These are phyloP conservation scores for Lasiommata megera DNA, from an alignment of 2,888 invertebrate species.

Conservation along the genomic window DNA sequence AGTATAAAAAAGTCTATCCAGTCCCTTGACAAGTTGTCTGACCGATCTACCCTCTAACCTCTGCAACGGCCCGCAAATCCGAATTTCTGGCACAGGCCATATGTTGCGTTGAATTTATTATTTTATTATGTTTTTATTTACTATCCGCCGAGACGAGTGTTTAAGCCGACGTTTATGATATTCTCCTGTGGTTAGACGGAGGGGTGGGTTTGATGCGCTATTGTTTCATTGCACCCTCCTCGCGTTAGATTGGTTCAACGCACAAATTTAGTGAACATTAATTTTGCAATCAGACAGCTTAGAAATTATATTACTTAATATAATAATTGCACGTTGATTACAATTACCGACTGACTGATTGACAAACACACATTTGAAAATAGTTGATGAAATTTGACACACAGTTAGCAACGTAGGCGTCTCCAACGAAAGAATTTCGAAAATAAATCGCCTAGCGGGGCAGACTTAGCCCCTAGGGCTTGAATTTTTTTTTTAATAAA, in stretches of 20 bases:
- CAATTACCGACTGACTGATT: too few species aligned
- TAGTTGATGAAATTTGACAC: too few species aligned
- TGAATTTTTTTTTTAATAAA: too few species aligned
- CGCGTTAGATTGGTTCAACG: conserved; percentile 63
- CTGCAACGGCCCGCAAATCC: conserved; percentile 36
- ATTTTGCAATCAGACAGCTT: conserved; percentile 11
- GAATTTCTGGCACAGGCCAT: conserved; percentile 57
- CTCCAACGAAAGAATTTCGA: too few species aligned
- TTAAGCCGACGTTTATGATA: conserved; percentile 80
- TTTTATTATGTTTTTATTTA: conserved; percentile 80
- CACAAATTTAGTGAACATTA: conserved; percentile 20
- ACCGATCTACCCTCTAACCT: conserved; percentile 36
- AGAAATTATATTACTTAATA: conserved; percentile 1
- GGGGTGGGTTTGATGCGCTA: conserved; percentile 67
- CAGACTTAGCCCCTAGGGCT: too few species aligned
- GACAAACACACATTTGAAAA: too few species aligned
- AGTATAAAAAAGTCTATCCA: too few species aligned
- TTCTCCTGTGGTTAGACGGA: conserved; percentile 72
- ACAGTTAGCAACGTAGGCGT: too few species aligned
- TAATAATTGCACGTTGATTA: not conserved
- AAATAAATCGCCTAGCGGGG: too few species aligned
- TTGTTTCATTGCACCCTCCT: conserved; percentile 73
- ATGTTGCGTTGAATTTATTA: conserved; percentile 77
- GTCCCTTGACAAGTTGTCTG: conserved; percentile 31
- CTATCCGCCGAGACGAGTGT: conserved; percentile 75